These are phyloP conservation scores for Etia nguti DNA, from an alignment of 2,113 vertebrate genomes.

Conservation along the genomic window DNA sequence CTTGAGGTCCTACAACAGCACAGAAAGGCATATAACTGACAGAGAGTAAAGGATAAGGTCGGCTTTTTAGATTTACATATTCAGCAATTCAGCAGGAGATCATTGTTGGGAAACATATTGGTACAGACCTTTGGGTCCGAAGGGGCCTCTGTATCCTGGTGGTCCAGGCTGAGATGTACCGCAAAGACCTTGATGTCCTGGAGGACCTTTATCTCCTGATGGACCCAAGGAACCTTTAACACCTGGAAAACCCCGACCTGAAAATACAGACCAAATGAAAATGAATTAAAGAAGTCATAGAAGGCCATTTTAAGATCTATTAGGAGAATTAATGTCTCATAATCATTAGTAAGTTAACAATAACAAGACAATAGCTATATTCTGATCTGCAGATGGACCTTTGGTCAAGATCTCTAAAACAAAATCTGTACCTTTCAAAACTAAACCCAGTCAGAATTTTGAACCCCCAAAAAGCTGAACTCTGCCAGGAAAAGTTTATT, in stretches of 20 bases:
- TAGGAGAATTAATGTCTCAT: not conserved
- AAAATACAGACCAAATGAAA: not conserved
- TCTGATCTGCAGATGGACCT: not conserved
- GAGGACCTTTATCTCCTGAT: slow-evolving; percentile 56
- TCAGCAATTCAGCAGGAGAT: not conserved
- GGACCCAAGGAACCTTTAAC: slow-evolving; percentile 29
- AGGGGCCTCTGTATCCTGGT: slow-evolving; percentile 45
- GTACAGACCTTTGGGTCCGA: slow-evolving; percentile 51
- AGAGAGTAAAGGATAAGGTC: not conserved
- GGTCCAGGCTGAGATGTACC: slow-evolving; percentile 41
- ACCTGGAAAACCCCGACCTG: slow-evolving; percentile 50
- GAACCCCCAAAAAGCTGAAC: not conserved
- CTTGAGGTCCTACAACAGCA: slow-evolving; percentile 38
- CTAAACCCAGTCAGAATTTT: not conserved
- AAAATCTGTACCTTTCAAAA: not conserved
- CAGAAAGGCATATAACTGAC: not conserved
- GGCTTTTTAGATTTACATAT: not conserved
- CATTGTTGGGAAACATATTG: not conserved
- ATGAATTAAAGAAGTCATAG: not conserved
- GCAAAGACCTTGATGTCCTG: slow-evolving; percentile 43
- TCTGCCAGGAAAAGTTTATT: rapidly evolving
- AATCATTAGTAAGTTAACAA: not conserved
- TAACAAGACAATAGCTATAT: not conserved
- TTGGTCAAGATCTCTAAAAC: not conserved
- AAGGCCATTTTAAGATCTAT: not conserved